These are phyloP conservation scores for Esperia sulphurella DNA, from an alignment of 2,888 invertebrate genomes.

Conservation along the genomic window DNA sequence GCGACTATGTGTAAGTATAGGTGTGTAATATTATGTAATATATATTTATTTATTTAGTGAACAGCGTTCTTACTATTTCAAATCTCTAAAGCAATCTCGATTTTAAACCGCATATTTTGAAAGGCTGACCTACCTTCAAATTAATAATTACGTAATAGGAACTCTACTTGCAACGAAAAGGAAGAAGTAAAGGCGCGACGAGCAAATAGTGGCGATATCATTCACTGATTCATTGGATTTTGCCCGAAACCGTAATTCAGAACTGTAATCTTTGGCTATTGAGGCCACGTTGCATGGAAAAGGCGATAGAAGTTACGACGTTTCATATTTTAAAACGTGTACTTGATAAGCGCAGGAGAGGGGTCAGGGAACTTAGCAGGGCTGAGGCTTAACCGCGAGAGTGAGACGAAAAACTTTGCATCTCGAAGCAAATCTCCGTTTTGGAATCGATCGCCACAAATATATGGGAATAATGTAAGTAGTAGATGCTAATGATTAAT, in stretches of 20 bases:
- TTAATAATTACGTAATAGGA: not conserved
- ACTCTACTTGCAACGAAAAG: not conserved
- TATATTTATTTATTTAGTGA: no score
- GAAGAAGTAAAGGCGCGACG: conserved; percentile 25
- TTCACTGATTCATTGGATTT: conserved; percentile 32
- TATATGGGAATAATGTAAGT: no score
- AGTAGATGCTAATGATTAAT: not conserved
- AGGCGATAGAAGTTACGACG: conserved; percentile 28
- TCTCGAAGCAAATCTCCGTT: conserved; percentile 10
- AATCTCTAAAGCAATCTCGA: no score
- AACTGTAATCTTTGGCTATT: conserved; percentile 20
- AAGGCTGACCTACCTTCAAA: no score
- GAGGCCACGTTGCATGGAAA: conserved; percentile 18
- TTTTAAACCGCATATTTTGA: no score
- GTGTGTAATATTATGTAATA: no score
- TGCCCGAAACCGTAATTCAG: conserved; percentile 11
- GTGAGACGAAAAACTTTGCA: not conserved
- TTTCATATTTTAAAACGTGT: conserved; percentile 32
- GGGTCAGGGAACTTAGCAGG: conserved; percentile 70
- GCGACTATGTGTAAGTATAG: no score
- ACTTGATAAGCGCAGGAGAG: conserved; percentile 67
- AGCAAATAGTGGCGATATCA: conserved; percentile 43
- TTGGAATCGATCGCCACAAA: no score
- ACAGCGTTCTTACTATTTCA: no score
- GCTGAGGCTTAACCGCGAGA: conserved; percentile 23